Evolutionary conservation across 2,113 vertebrate species (phyloP).

Genomic region (Salvelinus fontinalis): DNA sequence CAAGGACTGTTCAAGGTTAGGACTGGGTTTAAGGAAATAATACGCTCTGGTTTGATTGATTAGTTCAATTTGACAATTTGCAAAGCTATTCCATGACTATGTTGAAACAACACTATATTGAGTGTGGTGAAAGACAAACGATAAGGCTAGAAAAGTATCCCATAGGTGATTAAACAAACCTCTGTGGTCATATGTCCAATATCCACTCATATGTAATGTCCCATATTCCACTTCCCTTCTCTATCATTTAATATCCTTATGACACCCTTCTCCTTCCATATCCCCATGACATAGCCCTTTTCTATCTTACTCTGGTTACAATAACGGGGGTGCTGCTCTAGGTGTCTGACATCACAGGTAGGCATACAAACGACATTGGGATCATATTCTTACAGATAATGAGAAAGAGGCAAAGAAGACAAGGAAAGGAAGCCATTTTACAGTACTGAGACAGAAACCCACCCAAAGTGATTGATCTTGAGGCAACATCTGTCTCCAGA

Average conservation of each 20-base stretch:
- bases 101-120: constrained; percentile 13
- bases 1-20: background rate
- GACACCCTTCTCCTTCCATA: too few relatives aligned
- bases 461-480: background rate
- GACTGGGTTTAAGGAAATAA: background rate
- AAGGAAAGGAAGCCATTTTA: too few relatives aligned
- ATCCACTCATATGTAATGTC: background rate
- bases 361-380: background rate
- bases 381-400: background rate
- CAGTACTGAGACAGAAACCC: background rate
- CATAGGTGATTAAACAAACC: background rate
- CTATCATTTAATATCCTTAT: too few relatives aligned
- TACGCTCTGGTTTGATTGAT: background rate
- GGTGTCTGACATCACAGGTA: background rate
- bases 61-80: background rate
- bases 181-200: background rate
- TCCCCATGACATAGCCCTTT: too few relatives aligned
- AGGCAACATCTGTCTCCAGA: background rate
- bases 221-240: too few relatives aligned
- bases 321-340: too few relatives aligned
- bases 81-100: background rate
- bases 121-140: background rate
- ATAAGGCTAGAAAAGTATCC: background rate
- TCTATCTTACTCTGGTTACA: too few relatives aligned
- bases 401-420: background rate